Evolutionary conservation across 2,888 invertebrate species (phyloP), one percentile per base, ranked within the genome.

Genomic region (Clanis bilineata): DNA sequence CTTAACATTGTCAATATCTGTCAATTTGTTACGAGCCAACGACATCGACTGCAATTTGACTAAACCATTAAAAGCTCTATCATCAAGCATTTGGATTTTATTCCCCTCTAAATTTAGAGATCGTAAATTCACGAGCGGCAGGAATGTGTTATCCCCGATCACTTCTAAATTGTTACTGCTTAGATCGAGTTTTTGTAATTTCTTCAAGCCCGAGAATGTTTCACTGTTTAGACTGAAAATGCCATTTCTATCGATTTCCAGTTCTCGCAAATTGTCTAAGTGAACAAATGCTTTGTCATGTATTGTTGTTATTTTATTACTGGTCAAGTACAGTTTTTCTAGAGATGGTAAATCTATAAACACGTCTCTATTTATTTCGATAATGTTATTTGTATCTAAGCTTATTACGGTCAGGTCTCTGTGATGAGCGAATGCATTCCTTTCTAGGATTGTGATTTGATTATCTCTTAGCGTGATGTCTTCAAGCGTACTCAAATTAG

Each of bases 201-300:
- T 94, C 57, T 91, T 93, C 70, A 97, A 83, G 0, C 97, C 97
- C 39, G 94, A 93, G 79, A 97, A 97, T 18, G 95, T 95, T 71
- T 96, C 96, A 60, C 94, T 94, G 56, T 96, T 96, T 70, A 97
- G 85, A 60, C 95, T 95, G 67, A 94, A 94, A 41, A 97, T 92
- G 71, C 93, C 93, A 82, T 95, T 97, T 69, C 93, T 93, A 71
- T 96, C 96, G 64, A 98, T 89, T 81, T 97, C 97, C 57, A 98
- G 85, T 67, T 95, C 96, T 61, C 94, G 94, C 57, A 98, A 89
- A 71, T 95, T 94, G 0, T 86, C 85, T 71, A 96, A 86, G 70
- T 95, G 93, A 62, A 93, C 86, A 71, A 96, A 97, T n/a, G 98
- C 96, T 72, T 95, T 95, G 62, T 97, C 97, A 66, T 98, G 98